Evolutionary conservation across 2,888 invertebrate species (phyloP).

Genomic region (Thyatira batis): DNA sequence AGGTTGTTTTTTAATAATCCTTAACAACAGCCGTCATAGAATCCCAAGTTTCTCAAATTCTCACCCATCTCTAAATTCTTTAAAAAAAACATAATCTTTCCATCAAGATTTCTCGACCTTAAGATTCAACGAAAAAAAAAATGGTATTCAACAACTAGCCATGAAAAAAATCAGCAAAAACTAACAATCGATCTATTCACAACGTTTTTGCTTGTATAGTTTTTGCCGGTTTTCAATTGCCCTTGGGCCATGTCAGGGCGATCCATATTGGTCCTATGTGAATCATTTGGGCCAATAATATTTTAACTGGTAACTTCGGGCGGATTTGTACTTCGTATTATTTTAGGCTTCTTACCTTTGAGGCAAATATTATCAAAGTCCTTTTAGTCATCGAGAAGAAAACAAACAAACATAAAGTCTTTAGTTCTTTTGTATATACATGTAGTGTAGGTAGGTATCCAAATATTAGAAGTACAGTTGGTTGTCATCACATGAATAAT

Average conservation of each 20-base stretch:
- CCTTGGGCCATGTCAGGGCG: constrained; percentile 33
- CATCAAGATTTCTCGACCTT: not conserved
- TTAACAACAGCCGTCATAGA: not conserved
- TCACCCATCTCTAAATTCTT: not conserved
- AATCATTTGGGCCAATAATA: constrained; percentile 7
- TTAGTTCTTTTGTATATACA: too few species aligned
- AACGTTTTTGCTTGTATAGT: constrained; percentile 9
- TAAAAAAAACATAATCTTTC: not conserved
- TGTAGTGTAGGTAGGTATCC: too few species aligned
- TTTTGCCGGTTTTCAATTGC: constrained; percentile 26
- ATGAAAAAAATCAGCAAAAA: constrained; percentile 27
- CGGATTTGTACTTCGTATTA: not conserved
- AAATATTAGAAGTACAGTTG: too few species aligned
- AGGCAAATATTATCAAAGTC: too few species aligned
- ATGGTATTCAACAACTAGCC: constrained; percentile 17
- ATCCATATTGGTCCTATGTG: constrained; percentile 23
- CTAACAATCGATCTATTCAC: constrained; percentile 20
- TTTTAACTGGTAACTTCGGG: not conserved
- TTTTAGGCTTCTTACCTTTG: too few species aligned
- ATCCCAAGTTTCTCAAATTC: not conserved
- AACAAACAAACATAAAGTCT: not conserved
- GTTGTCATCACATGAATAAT: too few species aligned
- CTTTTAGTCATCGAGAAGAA: not conserved
- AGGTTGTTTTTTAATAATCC: too few species aligned
- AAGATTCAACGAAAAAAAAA: constrained; percentile 16